Percentiles rank a stretch among this genome's conserved stretches.
phyloP scores from a whole-genome alignment of 2,888 invertebrate genomes.

The Coecobrya sp. region DNA sequence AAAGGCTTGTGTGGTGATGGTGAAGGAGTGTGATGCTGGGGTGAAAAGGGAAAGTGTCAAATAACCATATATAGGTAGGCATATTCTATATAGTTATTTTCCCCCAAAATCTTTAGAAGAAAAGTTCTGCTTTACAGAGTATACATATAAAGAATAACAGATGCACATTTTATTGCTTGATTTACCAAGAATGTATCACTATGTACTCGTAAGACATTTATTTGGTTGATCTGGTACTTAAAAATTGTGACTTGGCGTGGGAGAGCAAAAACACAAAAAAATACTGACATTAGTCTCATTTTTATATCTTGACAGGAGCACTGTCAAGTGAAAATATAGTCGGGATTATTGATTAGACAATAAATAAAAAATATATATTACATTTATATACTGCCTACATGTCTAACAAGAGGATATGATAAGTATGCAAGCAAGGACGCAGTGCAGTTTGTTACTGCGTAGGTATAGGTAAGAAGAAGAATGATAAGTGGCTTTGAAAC shows the following conservation, averaged over 20 bases:
- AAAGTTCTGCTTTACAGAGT: neutral
- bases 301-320: slow-evolving; percentile 2
- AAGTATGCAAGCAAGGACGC: neutral
- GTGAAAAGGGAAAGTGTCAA: slow-evolving; percentile 76
- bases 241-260: slow-evolving; percentile 7
- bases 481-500: slow-evolving; percentile 51
- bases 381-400: neutral
- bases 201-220: slow-evolving; percentile 31
- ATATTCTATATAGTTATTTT: neutral
- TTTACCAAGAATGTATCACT: slow-evolving; percentile 26
- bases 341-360: slow-evolving; percentile 18
- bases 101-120: neutral
- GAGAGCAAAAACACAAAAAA: neutral
- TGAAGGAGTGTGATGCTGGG: slow-evolving; percentile 41
- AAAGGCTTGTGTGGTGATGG: slow-evolving; percentile 30
- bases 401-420: neutral
- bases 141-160: neutral
- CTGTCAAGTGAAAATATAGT: slow-evolving; percentile 21
- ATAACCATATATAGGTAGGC: slow-evolving; percentile 43
- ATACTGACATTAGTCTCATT: slow-evolving; percentile 4
- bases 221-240: slow-evolving; percentile 56
- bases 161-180: slow-evolving; percentile 56
- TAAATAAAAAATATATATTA: slow-evolving; percentile 35
- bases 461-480: neutral
- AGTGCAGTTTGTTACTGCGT: neutral